A percentile compares a stretch with the other conserved stretches of the same genome.
These are phyloP conservation scores for Holothuria scabra DNA, from an alignment of 53 echinoderm and acorn worm genomes.

Conservation along the genomic window DNA sequence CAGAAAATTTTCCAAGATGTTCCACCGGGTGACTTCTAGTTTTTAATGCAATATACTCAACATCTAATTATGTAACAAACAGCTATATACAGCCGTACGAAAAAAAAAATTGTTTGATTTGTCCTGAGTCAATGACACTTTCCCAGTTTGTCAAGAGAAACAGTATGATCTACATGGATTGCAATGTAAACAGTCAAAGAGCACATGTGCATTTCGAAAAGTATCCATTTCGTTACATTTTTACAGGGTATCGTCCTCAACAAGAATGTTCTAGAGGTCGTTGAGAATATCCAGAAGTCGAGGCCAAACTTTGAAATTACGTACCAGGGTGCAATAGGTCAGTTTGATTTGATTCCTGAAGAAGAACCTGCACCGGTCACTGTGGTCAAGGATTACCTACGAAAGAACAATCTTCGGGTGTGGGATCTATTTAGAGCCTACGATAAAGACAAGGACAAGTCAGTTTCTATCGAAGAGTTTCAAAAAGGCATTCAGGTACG, in stretches of 20 bases:
- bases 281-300: slow-evolving; percentile 70
- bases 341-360: slow-evolving; percentile 68
- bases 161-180: too few species aligned
- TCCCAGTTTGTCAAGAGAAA: too few species aligned
- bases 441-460: slow-evolving; percentile 95
- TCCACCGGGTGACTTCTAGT: too few species aligned
- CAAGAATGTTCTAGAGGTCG: slow-evolving; percentile 77
- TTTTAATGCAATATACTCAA: too few species aligned
- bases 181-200: too few species aligned
- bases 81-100: too few species aligned
- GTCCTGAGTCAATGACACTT: too few species aligned
- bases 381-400: slow-evolving; percentile 81
- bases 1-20: too few species aligned
- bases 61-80: too few species aligned
- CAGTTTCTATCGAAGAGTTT: slow-evolving; percentile 91
- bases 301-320: slow-evolving; percentile 70
- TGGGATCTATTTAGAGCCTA: slow-evolving; percentile 94
- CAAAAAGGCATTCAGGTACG: slow-evolving; percentile 89
- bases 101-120: too few species aligned
- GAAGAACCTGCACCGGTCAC: slow-evolving; percentile 82
- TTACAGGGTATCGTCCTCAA: slow-evolving; percentile 89
- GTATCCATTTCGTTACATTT: background rate
- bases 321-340: slow-evolving; percentile 81
- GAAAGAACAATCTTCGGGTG: slow-evolving; percentile 82
- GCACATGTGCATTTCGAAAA: too few species aligned